Conservation (phyloP, 1,140 invertebrate species). For the Drosophila setifemur region DNA sequence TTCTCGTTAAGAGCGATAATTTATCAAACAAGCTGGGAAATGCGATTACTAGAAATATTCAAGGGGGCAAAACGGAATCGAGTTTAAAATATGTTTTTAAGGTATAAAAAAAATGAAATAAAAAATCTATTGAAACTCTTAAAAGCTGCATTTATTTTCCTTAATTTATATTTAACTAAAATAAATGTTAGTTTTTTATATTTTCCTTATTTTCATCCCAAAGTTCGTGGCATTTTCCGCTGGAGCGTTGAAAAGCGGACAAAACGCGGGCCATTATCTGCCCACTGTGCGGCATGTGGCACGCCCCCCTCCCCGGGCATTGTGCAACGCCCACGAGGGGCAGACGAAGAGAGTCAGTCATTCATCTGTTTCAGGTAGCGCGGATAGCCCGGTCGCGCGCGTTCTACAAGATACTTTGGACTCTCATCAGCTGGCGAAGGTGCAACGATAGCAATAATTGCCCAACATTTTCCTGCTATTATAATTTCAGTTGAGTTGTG, state of each 20-base stretch:
- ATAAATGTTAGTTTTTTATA: background rate
- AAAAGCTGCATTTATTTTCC: too few species aligned
- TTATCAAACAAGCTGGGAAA: slow-evolving; percentile 35
- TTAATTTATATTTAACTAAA: too few species aligned
- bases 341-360: slow-evolving; percentile 5
- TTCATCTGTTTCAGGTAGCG: slow-evolving; percentile 4
- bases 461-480: slow-evolving; percentile 35
- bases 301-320: slow-evolving; percentile 2
- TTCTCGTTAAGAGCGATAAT: slow-evolving; percentile 54
- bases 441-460: slow-evolving; percentile 41
- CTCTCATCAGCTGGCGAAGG: slow-evolving; percentile 21
- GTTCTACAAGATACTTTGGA: background rate
- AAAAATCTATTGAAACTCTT: too few species aligned
- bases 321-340: slow-evolving; percentile 2
- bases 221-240: slow-evolving; percentile 2
- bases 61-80: too few species aligned
- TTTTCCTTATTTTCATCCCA: background rate
- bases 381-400: slow-evolving; percentile 1
- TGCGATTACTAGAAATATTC: background rate
- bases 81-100: too few species aligned
- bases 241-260: slow-evolving; percentile 35
- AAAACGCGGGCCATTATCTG: slow-evolving; percentile 35
- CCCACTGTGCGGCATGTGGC: slow-evolving; percentile 15
- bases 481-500: slow-evolving; percentile 9
- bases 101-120: too few species aligned